phyloP scores from a whole-genome alignment of 1,140 invertebrate species.

The Zophobas atratus region DNA sequence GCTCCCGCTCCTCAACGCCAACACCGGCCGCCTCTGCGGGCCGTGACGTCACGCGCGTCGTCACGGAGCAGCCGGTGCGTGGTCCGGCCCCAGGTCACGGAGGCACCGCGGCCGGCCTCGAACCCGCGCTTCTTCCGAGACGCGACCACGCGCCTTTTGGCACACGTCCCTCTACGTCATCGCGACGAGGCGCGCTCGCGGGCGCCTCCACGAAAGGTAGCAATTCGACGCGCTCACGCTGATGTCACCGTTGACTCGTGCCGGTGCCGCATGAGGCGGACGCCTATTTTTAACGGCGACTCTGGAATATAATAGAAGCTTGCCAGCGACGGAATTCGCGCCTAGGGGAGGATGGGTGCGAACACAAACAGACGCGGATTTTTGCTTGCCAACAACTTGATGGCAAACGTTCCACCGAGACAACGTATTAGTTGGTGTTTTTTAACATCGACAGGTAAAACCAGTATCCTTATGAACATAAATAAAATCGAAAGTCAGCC shows the following conservation, averaged over 20 bases:
- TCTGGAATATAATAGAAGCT: slow-evolving; percentile 42
- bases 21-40: slow-evolving; percentile 60
- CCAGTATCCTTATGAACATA: too few species aligned
- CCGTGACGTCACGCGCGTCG: slow-evolving; percentile 57
- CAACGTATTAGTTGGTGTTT: too few species aligned
- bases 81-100: slow-evolving; percentile 51
- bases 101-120: slow-evolving; percentile 48
- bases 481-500: too few species aligned
- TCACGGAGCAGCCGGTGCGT: slow-evolving; percentile 55
- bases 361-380: background rate
- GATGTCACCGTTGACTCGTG: slow-evolving; percentile 56
- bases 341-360: background rate
- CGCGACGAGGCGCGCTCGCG: slow-evolving; percentile 26
- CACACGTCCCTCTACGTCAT: slow-evolving; percentile 47
- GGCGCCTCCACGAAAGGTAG: slow-evolving; percentile 60
- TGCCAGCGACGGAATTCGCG: slow-evolving; percentile 20
- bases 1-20: slow-evolving; percentile 57
- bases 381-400: too few species aligned
- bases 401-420: too few species aligned
- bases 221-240: slow-evolving; percentile 55
- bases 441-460: too few species aligned
- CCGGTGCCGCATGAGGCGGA: slow-evolving; percentile 54
- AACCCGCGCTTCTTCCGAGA: slow-evolving; percentile 35
- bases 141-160: slow-evolving; percentile 49
- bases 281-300: slow-evolving; percentile 52